Percentiles rank a stretch among this genome's conserved stretches.
phyloP scores from a whole-genome alignment of 2,797 vertebrate genomes.

The Arremon aurantiirostris region DNA sequence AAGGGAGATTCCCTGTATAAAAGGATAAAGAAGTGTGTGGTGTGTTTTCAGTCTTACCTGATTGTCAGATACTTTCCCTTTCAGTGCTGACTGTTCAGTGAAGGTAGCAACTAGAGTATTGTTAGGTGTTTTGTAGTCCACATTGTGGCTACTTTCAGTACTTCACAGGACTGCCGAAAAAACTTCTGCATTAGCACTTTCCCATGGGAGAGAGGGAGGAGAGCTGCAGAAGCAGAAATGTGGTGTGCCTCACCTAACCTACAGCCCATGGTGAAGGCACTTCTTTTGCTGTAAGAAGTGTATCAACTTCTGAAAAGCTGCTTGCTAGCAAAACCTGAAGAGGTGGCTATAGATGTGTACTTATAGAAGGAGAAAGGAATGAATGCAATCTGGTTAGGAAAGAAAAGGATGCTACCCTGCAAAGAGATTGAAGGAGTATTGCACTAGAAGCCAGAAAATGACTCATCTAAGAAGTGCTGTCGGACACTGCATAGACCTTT shows the following conservation, averaged over 20 bases:
- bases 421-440: neutral
- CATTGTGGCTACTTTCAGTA: neutral
- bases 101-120: neutral
- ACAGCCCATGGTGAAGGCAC: neutral
- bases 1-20: neutral
- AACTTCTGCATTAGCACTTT: neutral
- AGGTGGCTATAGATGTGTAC: neutral
- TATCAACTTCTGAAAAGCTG: neutral
- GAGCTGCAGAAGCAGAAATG: neutral
- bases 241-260: neutral
- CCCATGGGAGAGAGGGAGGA: neutral
- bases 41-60: neutral
- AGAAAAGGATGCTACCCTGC: neutral
- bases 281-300: neutral
- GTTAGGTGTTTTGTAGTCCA: neutral
- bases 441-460: neutral
- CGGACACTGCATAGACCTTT: neutral
- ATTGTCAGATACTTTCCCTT: neutral
- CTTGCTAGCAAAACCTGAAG: neutral
- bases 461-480: neutral
- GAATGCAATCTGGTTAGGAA: neutral
- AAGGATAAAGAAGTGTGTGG: neutral
- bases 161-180: neutral
- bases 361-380: neutral
- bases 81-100: neutral